Percentiles rank a stretch among this genome's conserved stretches.
These are phyloP conservation scores for Jordanella pulchra DNA, from an alignment of 2,797 vertebrate species.

Conservation along the genomic window DNA sequence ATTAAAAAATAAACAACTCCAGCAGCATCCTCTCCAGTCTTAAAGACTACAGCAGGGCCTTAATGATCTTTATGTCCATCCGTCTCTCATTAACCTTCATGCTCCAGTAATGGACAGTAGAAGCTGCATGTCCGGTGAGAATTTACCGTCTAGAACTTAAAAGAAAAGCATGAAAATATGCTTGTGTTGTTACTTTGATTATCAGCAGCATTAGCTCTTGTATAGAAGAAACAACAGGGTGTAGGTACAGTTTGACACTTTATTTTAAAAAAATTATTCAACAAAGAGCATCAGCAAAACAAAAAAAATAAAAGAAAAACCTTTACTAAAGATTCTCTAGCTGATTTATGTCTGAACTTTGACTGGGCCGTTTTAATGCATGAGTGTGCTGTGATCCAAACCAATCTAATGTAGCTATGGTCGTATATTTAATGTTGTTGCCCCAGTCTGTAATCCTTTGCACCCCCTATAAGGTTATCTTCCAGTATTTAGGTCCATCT, in stretches of 20 bases:
- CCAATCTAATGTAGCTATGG: not conserved
- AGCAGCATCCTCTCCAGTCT: constrained; percentile 10
- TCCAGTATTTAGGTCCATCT: too few relatives aligned
- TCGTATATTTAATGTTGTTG: too few relatives aligned
- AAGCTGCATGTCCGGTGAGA: not conserved
- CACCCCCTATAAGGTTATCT: too few relatives aligned
- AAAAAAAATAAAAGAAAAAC: too few relatives aligned
- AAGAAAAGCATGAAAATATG: not conserved
- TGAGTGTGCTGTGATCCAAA: not conserved
- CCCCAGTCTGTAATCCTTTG: too few relatives aligned
- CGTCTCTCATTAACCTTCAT: constrained; percentile 1
- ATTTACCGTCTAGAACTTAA: not conserved
- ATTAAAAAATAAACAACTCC: not conserved
- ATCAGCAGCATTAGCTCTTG: not conserved
- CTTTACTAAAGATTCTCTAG: too few relatives aligned
- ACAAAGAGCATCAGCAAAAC: not conserved
- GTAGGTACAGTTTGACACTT: too few relatives aligned
- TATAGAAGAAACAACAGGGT: too few relatives aligned
- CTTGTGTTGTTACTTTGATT: not conserved
- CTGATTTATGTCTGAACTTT: not conserved
- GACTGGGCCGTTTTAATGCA: not conserved
- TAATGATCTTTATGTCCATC: constrained; percentile 17
- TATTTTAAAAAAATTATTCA: not conserved
- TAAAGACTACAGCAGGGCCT: not conserved
- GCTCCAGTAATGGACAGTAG: constrained; percentile 8